phyloP scores from a whole-genome alignment of 2,113 vertebrate species.

The Zosterops hypoxanthus region DNA sequence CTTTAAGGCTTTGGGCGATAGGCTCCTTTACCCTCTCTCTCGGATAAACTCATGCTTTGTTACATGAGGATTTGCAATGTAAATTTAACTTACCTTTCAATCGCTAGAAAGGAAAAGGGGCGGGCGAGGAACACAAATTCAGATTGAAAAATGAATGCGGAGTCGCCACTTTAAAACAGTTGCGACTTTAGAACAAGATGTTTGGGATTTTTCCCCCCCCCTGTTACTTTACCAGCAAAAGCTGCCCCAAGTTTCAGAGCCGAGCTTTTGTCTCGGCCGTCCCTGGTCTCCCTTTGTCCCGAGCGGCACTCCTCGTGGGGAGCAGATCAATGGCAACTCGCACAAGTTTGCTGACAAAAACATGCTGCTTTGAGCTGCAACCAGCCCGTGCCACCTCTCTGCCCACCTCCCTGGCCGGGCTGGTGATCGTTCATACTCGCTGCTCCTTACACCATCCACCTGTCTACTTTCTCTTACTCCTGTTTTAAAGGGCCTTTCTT shows the following conservation, averaged over 20 bases:
- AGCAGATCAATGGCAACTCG: neutral
- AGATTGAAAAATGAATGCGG: neutral
- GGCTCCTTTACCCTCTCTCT: neutral
- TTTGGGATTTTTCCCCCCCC: fast-evolving
- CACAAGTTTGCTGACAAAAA: neutral
- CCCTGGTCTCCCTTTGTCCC: conserved; percentile 27
- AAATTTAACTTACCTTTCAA: neutral
- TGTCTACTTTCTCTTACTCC: neutral
- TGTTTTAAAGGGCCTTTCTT: neutral
- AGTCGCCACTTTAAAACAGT: neutral
- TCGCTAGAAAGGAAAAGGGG: neutral
- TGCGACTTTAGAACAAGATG: neutral
- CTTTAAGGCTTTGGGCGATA: neutral
- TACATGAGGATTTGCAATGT: neutral
- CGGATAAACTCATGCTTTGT: conserved; percentile 16
- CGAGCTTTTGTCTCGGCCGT: conserved; percentile 39
- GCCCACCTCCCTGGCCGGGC: neutral
- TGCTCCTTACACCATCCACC: neutral
- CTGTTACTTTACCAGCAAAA: neutral
- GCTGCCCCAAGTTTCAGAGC: neutral
- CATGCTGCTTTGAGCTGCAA: neutral
- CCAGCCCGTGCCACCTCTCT: neutral
- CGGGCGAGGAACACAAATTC: neutral
- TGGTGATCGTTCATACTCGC: neutral
- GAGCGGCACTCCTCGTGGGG: conserved; percentile 10